phyloP scores from a whole-genome alignment of 1,140 invertebrate species.

The Ridgeia piscesae region DNA sequence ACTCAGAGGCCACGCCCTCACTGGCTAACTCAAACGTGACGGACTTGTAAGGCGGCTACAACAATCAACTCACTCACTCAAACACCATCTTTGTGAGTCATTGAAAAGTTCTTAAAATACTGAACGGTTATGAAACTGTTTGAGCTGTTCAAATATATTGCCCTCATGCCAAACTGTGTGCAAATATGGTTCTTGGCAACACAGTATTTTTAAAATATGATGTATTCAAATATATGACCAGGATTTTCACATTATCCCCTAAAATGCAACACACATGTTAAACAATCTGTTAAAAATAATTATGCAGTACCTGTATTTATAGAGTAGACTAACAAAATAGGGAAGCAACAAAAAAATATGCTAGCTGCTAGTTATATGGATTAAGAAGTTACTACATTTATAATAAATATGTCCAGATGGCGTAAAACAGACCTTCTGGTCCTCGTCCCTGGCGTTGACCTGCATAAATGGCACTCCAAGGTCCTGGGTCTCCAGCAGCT shows the following conservation, averaged over 20 bases:
- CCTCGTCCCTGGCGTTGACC: slow-evolving; percentile 80
- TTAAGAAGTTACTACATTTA: no score
- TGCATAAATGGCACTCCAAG: slow-evolving; percentile 38
- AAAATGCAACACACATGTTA: neutral
- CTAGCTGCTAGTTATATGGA: no score
- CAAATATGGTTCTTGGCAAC: neutral
- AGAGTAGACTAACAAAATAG: no score
- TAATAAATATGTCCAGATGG: neutral
- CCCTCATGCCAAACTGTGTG: neutral
- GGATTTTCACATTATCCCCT: neutral
- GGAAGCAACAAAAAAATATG: no score
- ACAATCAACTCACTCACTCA: neutral
- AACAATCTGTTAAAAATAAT: neutral
- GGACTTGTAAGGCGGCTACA: slow-evolving; percentile 41
- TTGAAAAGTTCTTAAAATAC: no score
- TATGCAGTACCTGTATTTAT: no score
- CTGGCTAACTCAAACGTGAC: slow-evolving; percentile 30
- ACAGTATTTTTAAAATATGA: neutral
- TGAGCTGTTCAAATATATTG: neutral
- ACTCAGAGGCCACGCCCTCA: slow-evolving; percentile 30
- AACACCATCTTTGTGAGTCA: no score
- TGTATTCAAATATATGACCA: neutral
- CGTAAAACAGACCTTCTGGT: slow-evolving; percentile 66
- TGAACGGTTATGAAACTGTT: neutral
- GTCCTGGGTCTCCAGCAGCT: slow-evolving; percentile 22